Base-by-base conservation (phyloP, 2,888 invertebrate genomes). In the Drosophila putrida region DNA sequence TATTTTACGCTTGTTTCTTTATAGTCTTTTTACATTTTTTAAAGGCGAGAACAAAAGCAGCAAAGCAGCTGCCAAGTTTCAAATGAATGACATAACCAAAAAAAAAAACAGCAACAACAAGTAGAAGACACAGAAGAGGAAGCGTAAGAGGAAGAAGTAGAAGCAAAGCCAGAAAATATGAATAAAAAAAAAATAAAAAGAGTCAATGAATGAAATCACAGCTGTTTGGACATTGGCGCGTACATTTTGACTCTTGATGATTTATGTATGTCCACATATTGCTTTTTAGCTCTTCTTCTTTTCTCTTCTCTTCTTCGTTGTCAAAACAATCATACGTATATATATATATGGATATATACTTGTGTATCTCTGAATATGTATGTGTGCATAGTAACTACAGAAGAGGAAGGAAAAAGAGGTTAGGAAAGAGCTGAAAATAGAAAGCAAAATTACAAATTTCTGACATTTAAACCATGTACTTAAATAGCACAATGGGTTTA, bases 161-260 rank as follows among this genome's bases (percentile, higher is more conserved):
- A 50, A 59, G 25, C 13, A 46, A 43, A 20, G 20, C 5, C 11
- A 39, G 15, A 46, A 33, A 10, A 11, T 11, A 11, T n/a, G 44
- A 20, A 28, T 6, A 31, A 31, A 6, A 31, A 6, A 31, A 6
- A 11, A 27, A n/a, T 25, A 31, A 33, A 58, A 58, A 75, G 35
- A 59, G 57, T 75, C 71, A 61, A 74, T 62, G 54, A 47, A 75
- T 62, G 54, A 47, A 75, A 71, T 75, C 61, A 58, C 74, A 75
- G 76, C 71, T 75, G 74, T 65, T 75, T 61, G 43, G 10, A 43
- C n/a, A 49, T 62, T 55, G 51, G 54, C 55, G 62, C 47, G 53
- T 39, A 58, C 33, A 44, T 49, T 71, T 50, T 28, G n/a, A 41
- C 41, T 39, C 64, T 58, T 44, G 61, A 33, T 65, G 65, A 65